phyloP scores from a whole-genome alignment of 1,140 invertebrate species.

The Anoplophora glabripennis region DNA sequence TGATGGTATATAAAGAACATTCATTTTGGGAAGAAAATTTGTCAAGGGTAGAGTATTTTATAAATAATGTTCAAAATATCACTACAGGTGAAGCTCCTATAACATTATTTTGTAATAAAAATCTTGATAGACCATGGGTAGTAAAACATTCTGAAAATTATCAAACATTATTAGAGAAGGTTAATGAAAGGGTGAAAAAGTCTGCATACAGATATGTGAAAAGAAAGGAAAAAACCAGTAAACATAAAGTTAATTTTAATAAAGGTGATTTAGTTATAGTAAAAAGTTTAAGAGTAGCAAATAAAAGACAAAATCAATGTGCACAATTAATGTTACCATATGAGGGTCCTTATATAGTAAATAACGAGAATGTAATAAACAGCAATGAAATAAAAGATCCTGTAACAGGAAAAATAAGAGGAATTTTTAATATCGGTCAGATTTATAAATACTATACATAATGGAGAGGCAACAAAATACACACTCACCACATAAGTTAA shows the following conservation, averaged over 20 bases:
- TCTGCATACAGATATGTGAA: neutral
- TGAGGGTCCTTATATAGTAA: neutral
- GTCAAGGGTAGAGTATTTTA: neutral
- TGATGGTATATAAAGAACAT: neutral
- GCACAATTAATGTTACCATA: neutral
- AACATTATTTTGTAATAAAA: neutral
- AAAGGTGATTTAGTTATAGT: conserved; percentile 7
- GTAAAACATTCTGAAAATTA: no score
- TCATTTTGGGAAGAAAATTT: neutral
- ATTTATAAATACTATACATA: no score
- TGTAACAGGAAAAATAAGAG: no score
- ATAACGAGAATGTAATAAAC: neutral
- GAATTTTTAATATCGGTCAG: no score
- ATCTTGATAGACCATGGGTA: neutral
- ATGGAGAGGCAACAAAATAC: no score
- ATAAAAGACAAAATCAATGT: conserved; percentile 2
- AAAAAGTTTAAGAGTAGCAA: neutral
- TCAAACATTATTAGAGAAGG: neutral
- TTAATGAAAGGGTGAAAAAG: neutral
- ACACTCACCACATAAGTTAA: no score
- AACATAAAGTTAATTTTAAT: no score
- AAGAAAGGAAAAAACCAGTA: neutral
- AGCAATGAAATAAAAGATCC: no score
- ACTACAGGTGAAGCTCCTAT: neutral
- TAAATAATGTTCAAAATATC: conserved; percentile 1